A percentile compares a stretch with the other conserved stretches of the same genome.
Conservation (phyloP, 2,888 invertebrate species). For the Eupsilia transversa region DNA sequence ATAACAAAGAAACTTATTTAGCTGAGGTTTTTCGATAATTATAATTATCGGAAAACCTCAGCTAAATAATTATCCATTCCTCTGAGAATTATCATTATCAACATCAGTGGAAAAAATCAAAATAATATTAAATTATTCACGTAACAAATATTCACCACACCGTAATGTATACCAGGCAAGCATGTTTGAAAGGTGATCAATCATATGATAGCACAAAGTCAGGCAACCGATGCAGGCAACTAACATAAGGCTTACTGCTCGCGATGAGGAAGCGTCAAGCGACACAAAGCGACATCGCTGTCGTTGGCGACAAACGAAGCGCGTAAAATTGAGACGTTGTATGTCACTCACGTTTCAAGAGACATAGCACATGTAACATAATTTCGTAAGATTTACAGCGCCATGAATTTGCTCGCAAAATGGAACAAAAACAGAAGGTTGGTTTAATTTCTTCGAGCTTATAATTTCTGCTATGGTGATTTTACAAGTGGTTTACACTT, state of each 20-base stretch:
- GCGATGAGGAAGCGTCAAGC: constrained; percentile 47
- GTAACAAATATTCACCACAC: neutral
- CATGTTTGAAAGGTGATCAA: constrained; percentile 45
- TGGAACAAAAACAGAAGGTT: constrained; percentile 43
- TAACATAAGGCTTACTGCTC: constrained; percentile 28
- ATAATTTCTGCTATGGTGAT: constrained; percentile 35
- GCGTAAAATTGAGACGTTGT: constrained; percentile 56
- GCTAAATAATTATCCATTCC: neutral
- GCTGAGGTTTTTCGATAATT: neutral
- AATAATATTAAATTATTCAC: too few species aligned
- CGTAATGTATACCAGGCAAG: constrained; percentile 40
- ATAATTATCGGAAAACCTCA: too few species aligned
- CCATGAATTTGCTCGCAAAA: constrained; percentile 51
- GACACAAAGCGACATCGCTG: constrained; percentile 43
- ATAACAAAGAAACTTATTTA: constrained; percentile 7
- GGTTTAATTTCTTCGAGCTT: constrained; percentile 32
- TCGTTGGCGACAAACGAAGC: constrained; percentile 39
- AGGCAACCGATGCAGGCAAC: constrained; percentile 11
- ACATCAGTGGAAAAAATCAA: neutral
- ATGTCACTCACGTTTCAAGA: constrained; percentile 47
- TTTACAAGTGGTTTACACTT: constrained; percentile 25
- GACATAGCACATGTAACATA: constrained; percentile 36
- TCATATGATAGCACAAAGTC: constrained; percentile 31
- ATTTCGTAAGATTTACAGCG: constrained; percentile 46
- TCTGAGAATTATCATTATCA: constrained; percentile 3